Evolutionary conservation across 2,113 vertebrate species (phyloP), one percentile per base, ranked within the genome.

Genomic region (Corythornis vintsioides): DNA sequence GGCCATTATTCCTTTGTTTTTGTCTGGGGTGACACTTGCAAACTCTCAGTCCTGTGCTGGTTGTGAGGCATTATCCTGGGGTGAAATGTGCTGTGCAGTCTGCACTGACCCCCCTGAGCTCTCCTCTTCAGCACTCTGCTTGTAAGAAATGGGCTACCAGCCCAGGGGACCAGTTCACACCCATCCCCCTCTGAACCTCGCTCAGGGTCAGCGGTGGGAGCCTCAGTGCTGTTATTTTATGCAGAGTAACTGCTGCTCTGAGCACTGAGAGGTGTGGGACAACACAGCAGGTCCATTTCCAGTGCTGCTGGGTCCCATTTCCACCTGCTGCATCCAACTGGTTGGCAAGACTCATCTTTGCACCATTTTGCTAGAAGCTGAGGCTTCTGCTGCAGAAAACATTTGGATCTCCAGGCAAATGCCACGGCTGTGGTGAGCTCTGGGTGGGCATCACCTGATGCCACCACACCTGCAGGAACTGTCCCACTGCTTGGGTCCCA

Each of bases 351-450:
- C 38, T 65, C 48, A 48, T n/a, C 74, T 48, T 63, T 26, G 61
- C 29, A 7, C 61, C 15, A 1, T 67, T 35, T 43, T 56, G 48
- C 69, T n/a, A 11, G 55, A 28, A 57, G 76, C 26, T 28, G 42
- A 42, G 57, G 42, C 40, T 85, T 57, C 57, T 22, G 29, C 29
- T 50, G 13, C 53, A 25, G 35, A 19, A 21, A 45, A 6, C 0
- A 0, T 31, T 69, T 10, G 35, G 43, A 63, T 43, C 28, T 12
- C 17, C 0, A 4, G 50, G 25, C 6, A 28, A 45, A 33, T 0
- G 0, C 5, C 2, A 2, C 2, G 43, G 19, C 56, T 24, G 8
- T 7, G 2, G 29, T 15, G 53, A 48, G 66, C 13, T 31, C 50
- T 21, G 31, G 33, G 2, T 20, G n/a, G 35, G 25, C 53, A 28